Evolutionary conservation across 2,113 vertebrate genomes (phyloP).

Genomic region (Dasyprocta punctata): DNA sequence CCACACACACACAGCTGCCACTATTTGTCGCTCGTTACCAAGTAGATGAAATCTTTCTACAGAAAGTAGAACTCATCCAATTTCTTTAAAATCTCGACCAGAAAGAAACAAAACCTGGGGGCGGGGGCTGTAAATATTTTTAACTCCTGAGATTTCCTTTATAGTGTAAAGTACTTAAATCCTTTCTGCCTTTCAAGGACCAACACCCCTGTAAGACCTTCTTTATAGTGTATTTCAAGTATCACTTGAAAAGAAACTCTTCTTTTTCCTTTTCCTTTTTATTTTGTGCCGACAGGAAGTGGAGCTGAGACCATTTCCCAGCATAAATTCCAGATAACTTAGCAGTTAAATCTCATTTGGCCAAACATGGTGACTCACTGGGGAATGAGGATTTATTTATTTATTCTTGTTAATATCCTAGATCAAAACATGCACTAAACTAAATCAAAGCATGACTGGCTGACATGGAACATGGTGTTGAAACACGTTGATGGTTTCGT

Average conservation of each 20-base stretch:
- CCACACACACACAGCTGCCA: background rate
- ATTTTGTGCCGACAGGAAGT: background rate
- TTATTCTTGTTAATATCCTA: conserved; percentile 7
- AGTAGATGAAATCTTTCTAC: background rate
- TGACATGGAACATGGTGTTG: background rate
- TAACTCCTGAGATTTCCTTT: conserved; percentile 43
- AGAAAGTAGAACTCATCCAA: background rate
- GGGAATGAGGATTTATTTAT: background rate
- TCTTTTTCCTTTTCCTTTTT: conserved; percentile 35
- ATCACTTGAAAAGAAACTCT: background rate
- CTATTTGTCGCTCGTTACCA: background rate
- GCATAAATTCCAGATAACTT: conserved; percentile 18
- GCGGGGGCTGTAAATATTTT: conserved; percentile 25
- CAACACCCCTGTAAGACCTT: background rate
- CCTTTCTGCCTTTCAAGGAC: background rate
- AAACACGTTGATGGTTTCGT: background rate
- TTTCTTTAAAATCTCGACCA: background rate
- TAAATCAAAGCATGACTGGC: background rate
- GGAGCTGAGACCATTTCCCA: conserved; percentile 55
- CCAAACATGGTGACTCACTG: background rate
- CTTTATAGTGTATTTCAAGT: accelerated
- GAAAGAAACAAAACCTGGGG: background rate
- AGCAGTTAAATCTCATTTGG: background rate
- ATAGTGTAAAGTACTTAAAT: background rate
- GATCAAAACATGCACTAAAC: background rate